Evolutionary conservation across 2,113 vertebrate genomes (phyloP), one percentile per base, ranked within the genome.

Genomic region (Electrona antarctica): DNA sequence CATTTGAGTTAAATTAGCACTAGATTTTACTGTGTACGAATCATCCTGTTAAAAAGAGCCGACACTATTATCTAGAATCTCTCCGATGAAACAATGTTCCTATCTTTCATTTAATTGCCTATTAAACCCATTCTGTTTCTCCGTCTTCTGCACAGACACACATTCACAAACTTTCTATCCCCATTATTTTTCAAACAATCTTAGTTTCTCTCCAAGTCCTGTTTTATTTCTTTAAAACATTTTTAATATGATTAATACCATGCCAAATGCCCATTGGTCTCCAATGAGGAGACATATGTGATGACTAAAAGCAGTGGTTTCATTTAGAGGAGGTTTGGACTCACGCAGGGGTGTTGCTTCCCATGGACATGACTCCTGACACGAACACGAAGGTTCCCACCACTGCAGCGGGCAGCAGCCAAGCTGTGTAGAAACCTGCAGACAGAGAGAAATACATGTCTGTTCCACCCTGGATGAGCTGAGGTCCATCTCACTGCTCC

Each of bases 391-490:
- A 56, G 1, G 90, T 94, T 58, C 95, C 93, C 1, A 94, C 88
- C n/a, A 90, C 71, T 0, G 93, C 92, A 0, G 91, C 93, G 0
- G 94, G 94, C 68, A 95, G 92, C 48, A 95, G 91, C 93, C 93
- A 95, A 13, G 92, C 90, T 3, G 91, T 94, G 85, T 93, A 94
- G 90, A 94, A 95, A 49, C 94, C 94, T 94, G 78, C 69, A 80
- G 67, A 81, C 59, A 74, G 56, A 83, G 4, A 80, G 51, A 69
- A 41, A 41, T 41, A 41, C 1, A 41, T 41, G 3, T 41, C 33
- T 41, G 3, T 41, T 41, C 3, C 33, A 41, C 29, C 29, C 29
- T 33, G 29, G 29, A 33, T 33, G 29, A 33, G 29, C 29, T 2
- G 29, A 7, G 28, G 8, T 66, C n/a, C 11, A 49, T 51, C 57